phyloP scores from a whole-genome alignment of 2,797 vertebrate genomes.

The Coregonus sp. region DNA sequence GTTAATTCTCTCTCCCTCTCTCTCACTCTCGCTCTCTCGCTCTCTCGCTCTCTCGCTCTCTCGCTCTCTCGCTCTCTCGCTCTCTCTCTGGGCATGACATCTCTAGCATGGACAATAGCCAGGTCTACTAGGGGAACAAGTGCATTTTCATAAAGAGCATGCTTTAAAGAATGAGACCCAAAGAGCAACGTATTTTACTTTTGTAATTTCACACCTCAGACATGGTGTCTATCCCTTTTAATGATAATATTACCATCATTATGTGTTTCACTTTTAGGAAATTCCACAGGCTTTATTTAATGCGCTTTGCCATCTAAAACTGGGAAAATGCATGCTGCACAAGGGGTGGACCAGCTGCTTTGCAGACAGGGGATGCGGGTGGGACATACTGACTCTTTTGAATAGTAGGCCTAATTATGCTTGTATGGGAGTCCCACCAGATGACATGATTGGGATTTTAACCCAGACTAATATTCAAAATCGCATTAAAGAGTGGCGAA shows the following conservation, averaged over 20 bases:
- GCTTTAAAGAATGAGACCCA: too few relatives aligned
- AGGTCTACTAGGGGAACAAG: too few relatives aligned
- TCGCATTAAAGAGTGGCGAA: slow-evolving; percentile 76
- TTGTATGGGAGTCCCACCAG: slow-evolving; percentile 97
- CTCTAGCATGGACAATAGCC: too few relatives aligned
- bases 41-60: too few relatives aligned
- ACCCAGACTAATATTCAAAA: slow-evolving; percentile 83
- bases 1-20: too few relatives aligned
- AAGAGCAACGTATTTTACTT: too few relatives aligned
- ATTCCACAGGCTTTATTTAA: slow-evolving; percentile 21
- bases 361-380: slow-evolving; percentile 84
- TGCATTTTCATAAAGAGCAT: too few relatives aligned
- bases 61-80: too few relatives aligned
- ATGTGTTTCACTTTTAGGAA: slow-evolving; percentile 2
- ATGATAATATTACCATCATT: background rate
- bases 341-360: slow-evolving; percentile 82
- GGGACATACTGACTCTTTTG: slow-evolving; percentile 88
- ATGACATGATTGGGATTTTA: slow-evolving; percentile 89
- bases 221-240: background rate
- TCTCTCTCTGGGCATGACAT: too few relatives aligned
- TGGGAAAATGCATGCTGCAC: slow-evolving; percentile 62
- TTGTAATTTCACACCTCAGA: too few relatives aligned
- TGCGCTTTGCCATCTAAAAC: slow-evolving; percentile 34
- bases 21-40: too few relatives aligned
- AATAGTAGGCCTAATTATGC: slow-evolving; percentile 81